These are phyloP conservation scores for Alsophila aescularia DNA, from an alignment of 2,888 invertebrate species.

Conservation along the genomic window DNA sequence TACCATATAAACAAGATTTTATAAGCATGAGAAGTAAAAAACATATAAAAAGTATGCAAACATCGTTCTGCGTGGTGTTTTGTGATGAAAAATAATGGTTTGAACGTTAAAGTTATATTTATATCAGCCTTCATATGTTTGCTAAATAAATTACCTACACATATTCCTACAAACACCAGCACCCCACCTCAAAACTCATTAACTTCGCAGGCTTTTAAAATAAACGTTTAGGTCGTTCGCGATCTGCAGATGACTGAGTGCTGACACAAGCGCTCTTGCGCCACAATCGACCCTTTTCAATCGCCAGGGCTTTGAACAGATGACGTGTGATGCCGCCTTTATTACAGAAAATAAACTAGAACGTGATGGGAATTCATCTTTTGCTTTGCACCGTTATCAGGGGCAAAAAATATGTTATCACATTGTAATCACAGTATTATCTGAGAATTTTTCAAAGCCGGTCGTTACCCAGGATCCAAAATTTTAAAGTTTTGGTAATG, in stretches of 20 bases:
- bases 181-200: constrained; percentile 21
- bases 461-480: no score
- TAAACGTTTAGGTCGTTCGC: constrained; percentile 56
- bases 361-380: not conserved
- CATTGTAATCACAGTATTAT: no score
- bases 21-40: no score
- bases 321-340: constrained; percentile 23
- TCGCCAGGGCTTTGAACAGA: constrained; percentile 19
- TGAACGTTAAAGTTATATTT: not conserved
- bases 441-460: no score
- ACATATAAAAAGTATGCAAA: no score
- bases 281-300: constrained; percentile 63
- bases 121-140: not conserved
- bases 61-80: no score
- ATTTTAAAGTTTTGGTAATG: no score
- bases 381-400: not conserved
- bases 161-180: no score
- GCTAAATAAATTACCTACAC: no score
- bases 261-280: constrained; percentile 59
- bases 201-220: constrained; percentile 27
- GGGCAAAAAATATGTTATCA: not conserved
- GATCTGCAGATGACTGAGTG: constrained; percentile 60
- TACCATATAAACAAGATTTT: no score
- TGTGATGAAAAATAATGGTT: no score
- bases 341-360: constrained; percentile 4